Conservation (phyloP, 2,888 invertebrate genomes). For the Mactromeris polynyma region DNA sequence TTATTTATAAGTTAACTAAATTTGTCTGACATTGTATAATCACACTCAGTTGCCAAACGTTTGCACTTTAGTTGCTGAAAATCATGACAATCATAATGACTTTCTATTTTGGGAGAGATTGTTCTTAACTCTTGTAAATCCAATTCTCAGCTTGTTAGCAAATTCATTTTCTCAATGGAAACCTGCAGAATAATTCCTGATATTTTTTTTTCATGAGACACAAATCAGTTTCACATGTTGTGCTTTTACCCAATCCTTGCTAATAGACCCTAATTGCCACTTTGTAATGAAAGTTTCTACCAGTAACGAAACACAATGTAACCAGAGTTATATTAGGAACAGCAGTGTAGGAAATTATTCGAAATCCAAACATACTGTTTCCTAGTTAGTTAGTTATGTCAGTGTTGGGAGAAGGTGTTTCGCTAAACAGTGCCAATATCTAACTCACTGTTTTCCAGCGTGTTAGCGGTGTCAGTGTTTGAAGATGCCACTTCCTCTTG, state of each 20-base stretch:
- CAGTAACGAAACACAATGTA: constrained; percentile 43
- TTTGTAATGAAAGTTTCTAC: constrained; percentile 53
- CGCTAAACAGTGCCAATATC: not conserved
- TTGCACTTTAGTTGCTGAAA: too few relatives aligned
- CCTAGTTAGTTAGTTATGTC: not conserved
- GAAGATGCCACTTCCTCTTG: not conserved
- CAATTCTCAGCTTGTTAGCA: not conserved
- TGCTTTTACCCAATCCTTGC: constrained; percentile 43
- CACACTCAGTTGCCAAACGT: not conserved
- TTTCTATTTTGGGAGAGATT: not conserved
- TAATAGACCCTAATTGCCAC: constrained; percentile 54
- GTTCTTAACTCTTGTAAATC: not conserved
- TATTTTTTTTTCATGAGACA: not conserved
- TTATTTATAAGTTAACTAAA: not conserved
- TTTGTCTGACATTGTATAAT: not conserved
- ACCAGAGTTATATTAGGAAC: constrained; percentile 62
- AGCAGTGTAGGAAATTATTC: constrained; percentile 33
- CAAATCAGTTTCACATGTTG: constrained; percentile 54
- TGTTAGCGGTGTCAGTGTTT: not conserved
- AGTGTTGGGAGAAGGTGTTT: not conserved
- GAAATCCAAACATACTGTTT: constrained; percentile 36
- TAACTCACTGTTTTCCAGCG: not conserved
- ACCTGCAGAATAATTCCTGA: not conserved
- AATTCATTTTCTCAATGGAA: not conserved
- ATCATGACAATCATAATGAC: not conserved